Conservation (phyloP, 2,888 invertebrate species). For the Pinctada fucata region DNA sequence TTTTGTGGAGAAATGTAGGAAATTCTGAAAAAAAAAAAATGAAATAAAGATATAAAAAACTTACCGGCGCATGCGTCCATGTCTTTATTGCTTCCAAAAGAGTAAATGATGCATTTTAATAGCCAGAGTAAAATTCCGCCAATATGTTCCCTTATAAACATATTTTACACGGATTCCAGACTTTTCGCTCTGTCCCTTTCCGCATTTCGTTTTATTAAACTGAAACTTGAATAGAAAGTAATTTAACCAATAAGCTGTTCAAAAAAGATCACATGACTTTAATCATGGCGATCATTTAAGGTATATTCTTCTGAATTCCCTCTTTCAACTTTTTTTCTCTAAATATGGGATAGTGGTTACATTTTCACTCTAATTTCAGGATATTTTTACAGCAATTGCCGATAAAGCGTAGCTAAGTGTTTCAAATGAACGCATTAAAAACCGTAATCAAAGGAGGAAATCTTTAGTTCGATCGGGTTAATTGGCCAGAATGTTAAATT, state of each 20-base stretch:
- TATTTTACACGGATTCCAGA: background rate
- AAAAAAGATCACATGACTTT: no score
- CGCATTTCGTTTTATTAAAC: background rate
- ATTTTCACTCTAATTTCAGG: background rate
- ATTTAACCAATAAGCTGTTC: background rate
- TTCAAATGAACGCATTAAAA: background rate
- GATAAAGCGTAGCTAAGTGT: background rate
- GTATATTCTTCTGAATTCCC: no score
- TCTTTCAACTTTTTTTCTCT: background rate
- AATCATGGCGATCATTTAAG: no score
- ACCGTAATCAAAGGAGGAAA: background rate
- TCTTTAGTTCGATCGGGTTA: background rate
- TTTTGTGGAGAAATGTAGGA: no score
- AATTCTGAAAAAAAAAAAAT: no score
- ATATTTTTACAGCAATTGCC: background rate
- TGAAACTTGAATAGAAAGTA: background rate
- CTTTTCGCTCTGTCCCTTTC: background rate
- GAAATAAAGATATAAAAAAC: background rate
- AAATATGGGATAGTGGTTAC: background rate
- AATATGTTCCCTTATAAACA: background rate
- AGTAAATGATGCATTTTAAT: background rate
- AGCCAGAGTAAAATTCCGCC: background rate
- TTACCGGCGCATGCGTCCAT: background rate
- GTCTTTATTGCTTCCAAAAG: background rate
- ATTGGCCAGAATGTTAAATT: background rate